phyloP scores from a whole-genome alignment of 2,888 invertebrate genomes.

The Synergus umbraculus region DNA sequence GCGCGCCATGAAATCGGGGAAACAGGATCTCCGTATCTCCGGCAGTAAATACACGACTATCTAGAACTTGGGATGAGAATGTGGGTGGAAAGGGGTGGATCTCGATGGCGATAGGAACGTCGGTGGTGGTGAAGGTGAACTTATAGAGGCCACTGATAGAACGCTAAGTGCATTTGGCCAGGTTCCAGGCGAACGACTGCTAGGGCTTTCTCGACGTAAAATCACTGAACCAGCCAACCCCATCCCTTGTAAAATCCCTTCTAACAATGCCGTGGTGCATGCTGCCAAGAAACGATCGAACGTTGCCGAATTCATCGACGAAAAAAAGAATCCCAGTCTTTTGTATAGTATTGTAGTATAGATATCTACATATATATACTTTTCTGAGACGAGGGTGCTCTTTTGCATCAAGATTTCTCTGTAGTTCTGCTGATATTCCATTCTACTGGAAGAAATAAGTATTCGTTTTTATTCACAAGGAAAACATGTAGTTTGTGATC shows the following conservation, averaged over 20 bases:
- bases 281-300: constrained; percentile 39
- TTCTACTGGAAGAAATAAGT: not conserved
- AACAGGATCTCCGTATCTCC: constrained; percentile 62
- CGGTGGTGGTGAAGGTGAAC: constrained; percentile 46
- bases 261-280: constrained; percentile 6
- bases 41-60: constrained; percentile 67
- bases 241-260: constrained; percentile 25
- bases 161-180: constrained; percentile 74
- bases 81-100: constrained; percentile 2
- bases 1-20: constrained; percentile 52
- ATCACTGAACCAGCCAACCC: constrained; percentile 57
- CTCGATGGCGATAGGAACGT: constrained; percentile 8
- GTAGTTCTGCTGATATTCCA: not conserved
- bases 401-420: constrained; percentile 11
- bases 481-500: not conserved
- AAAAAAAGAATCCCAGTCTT: constrained; percentile 15
- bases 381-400: constrained; percentile 3
- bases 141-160: constrained; percentile 67
- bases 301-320: constrained; percentile 9
- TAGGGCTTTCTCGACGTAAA: constrained; percentile 62
- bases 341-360: not conserved
- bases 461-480: too few relatives aligned
- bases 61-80: constrained; percentile 48
- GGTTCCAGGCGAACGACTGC: constrained; percentile 65
- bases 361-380: not conserved